Evolutionary conservation across 1,140 invertebrate species (phyloP), one percentile per base, ranked within the genome.

Genomic region (Sycophila sp.): DNA sequence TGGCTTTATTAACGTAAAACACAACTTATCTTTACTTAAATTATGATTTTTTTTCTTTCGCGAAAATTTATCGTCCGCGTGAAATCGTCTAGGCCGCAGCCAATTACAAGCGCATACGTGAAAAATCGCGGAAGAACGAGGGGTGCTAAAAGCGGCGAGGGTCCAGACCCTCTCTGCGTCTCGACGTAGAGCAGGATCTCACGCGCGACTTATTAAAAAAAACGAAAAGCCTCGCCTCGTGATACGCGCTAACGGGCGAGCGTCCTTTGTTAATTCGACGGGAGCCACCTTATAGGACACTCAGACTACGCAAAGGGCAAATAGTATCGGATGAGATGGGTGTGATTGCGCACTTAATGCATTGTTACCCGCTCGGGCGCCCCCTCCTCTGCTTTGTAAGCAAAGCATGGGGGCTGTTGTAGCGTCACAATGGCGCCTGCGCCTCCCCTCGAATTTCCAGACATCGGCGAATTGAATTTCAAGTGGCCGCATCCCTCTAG

Each of bases 271-370:
- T 81, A 83, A 82, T 83, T 83, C 82, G 79, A 74, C 73, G 72
- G 79, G 76, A 75, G 78, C 51, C 34, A 55, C 34, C n/a, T 26
- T 53, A 17, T 53, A 38, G 47, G 78, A 83, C 76, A 81, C 79
- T 81, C 79, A 80, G 34, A 51, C 32, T 71, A 77, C 76, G 84
- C 76, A 85, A 85, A 85, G 82, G 81, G 84, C 84, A 86, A 86
- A 86, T 85, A 85, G 82, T 86, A 86, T 85, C 85, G 82, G 84
- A 86, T 86, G 84, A 86, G 84, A 86, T 86, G 83, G 84, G 80
- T 84, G 84, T 85, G 85, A 86, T 86, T 85, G 83, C 83, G 84
- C 84, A 86, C 85, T 86, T 85, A 83, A 85, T 86, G 83, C 79
- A 86, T 86, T 86, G 84, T 86, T 83, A 45, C 17, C 42, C n/a